Evolutionary conservation across 2,797 vertebrate species (phyloP), one percentile per base, ranked within the genome.

Genomic region (Molossus alvarezi): DNA sequence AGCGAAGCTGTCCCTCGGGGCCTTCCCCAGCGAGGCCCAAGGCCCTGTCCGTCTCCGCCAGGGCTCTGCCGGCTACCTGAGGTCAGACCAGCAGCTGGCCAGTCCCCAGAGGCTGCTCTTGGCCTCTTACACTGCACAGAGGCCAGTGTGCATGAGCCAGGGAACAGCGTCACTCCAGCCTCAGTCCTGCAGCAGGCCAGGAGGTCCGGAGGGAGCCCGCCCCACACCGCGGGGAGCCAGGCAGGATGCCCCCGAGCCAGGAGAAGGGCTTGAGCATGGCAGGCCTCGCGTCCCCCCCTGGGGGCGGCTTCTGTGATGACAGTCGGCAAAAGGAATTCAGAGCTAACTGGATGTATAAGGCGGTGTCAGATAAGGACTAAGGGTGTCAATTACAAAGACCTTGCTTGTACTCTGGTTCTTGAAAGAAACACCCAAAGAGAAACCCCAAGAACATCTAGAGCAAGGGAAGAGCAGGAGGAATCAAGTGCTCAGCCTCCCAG

Each of bases 381-480:
- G 11, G 41, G 17, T 13, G 81, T 21, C 27, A 8, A 51, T 85
- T 90, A 92, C 25, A 37, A 48, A 65, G 25, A 57, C 48, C 64
- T 75, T 83, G 29, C 37, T 55, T 73, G 6, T 9, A 82, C 81
- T n/a, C 58, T 87, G 64, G 51, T 64, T 88, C 33, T 27, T 87
- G 33, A 88, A 71, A 48, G 58, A 95, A 88, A 90, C 15, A 15
- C 57, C 45, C 62, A 37, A 53, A 96, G 33, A 67, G 41, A 84
- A 94, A 55, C 21, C 37, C 18, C 55, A 29, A 67, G 53, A 82
- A 67, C 23, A 73, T 62, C 53, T 18, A 25, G 18, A 77, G 60
- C 27, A 79, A 60, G 0, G n/a, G 88, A 83, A 79, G 72, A 20
- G 1, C 14, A 75, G n/a, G 21, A 4, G 11, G 23, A 51, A 29